These are phyloP conservation scores for Drosophila nigrodunni DNA, from an alignment of 1,140 invertebrate species.

Conservation along the genomic window DNA sequence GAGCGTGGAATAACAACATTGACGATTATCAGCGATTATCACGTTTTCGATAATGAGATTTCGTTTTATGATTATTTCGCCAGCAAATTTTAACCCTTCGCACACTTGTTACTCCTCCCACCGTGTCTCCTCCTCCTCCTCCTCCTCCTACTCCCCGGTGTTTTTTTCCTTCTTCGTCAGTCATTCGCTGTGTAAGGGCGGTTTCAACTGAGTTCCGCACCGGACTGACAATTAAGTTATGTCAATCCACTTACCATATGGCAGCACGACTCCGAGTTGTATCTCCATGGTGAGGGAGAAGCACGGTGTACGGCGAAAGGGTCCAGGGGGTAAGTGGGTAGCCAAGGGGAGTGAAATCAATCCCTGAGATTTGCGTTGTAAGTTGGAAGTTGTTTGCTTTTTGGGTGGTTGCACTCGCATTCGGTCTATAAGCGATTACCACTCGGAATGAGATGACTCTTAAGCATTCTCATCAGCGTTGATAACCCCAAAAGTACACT, in stretches of 20 bases:
- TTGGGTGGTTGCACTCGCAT: constrained; percentile 22
- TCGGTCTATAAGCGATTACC: constrained; percentile 29
- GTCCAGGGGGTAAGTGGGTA: background rate
- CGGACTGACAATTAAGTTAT: constrained; percentile 57
- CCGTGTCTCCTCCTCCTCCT: too few relatives aligned
- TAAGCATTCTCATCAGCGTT: constrained; percentile 28
- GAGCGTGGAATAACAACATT: constrained; percentile 56
- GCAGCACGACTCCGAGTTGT: constrained; percentile 15
- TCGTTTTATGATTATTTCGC: constrained; percentile 63
- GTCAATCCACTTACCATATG: constrained; percentile 65
- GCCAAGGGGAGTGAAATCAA: background rate
- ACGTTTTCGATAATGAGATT: constrained; percentile 80
- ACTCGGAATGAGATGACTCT: constrained; percentile 16
- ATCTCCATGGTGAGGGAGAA: background rate
- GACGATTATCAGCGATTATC: constrained; percentile 79
- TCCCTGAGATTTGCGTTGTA: constrained; percentile 18
- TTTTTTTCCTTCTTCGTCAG: constrained; percentile 4
- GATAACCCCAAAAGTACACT: constrained; percentile 2
- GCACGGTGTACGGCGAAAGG: background rate
- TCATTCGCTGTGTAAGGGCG: constrained; percentile 35
- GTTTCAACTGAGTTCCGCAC: constrained; percentile 19
- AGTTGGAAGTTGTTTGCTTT: constrained; percentile 36
- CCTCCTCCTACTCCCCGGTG: background rate
- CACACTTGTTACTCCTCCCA: background rate
- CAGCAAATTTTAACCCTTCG: constrained; percentile 40